A percentile compares a stretch with the other conserved stretches of the same genome.
phyloP scores from a whole-genome alignment of 2,888 invertebrate species.

The Hipparchia semele region DNA sequence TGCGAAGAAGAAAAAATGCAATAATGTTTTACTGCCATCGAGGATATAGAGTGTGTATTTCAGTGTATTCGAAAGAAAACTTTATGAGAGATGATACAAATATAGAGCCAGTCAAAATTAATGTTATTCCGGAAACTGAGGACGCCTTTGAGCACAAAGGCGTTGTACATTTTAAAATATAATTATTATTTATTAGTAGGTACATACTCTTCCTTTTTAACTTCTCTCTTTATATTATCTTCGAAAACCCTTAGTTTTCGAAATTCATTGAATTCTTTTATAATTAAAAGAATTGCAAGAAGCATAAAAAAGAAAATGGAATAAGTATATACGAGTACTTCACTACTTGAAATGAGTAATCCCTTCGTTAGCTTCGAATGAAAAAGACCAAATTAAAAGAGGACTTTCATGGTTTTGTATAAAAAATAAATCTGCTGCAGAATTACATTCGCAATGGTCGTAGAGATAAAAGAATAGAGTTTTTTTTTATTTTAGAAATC shows the following conservation, averaged over 20 bases:
- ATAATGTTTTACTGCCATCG: too few relatives aligned
- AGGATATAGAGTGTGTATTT: too few relatives aligned
- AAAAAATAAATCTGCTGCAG: slow-evolving; percentile 14
- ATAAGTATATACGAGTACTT: background rate
- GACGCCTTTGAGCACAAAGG: too few relatives aligned
- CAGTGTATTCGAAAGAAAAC: too few relatives aligned
- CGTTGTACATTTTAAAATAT: background rate
- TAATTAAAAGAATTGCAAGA: slow-evolving; percentile 13
- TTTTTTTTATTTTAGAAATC: background rate
- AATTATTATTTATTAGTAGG: too few relatives aligned
- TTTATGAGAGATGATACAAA: too few relatives aligned
- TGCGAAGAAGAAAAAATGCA: too few relatives aligned
- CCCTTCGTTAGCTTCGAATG: slow-evolving; percentile 27
- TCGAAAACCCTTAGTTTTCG: background rate
- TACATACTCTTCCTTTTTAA: background rate
- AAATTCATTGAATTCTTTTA: background rate
- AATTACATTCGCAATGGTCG: slow-evolving; percentile 10
- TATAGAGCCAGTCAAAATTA: too few relatives aligned
- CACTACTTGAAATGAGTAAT: slow-evolving; percentile 20
- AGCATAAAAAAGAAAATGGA: background rate
- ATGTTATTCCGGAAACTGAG: too few relatives aligned
- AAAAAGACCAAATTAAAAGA: slow-evolving; percentile 21
- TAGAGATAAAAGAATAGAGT: slow-evolving; percentile 7
- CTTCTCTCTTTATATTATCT: background rate
- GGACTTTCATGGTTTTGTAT: slow-evolving; percentile 12